phyloP scores from a whole-genome alignment of 2,888 invertebrate species.

The Oscheius myriophilus region DNA sequence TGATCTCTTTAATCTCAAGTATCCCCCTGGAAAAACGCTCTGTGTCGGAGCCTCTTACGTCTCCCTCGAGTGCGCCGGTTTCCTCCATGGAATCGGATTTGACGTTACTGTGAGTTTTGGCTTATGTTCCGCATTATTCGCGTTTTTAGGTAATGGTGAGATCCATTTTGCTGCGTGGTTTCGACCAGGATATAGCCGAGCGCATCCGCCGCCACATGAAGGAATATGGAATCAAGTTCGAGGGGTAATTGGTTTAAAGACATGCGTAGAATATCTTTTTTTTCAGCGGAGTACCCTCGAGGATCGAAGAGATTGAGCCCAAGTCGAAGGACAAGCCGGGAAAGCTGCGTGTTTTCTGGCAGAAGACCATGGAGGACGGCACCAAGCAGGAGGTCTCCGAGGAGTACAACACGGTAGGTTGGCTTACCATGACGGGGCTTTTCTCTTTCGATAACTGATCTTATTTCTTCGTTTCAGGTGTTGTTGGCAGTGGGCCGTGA shows the following conservation, averaged over 20 bases:
- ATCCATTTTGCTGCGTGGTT: slow-evolving; percentile 76
- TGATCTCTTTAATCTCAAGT: slow-evolving; percentile 75
- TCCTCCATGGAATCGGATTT: slow-evolving; percentile 74
- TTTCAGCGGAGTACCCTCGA: slow-evolving; percentile 57
- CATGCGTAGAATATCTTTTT: background rate
- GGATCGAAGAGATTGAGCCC: slow-evolving; percentile 59
- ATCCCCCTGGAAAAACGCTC: slow-evolving; percentile 75
- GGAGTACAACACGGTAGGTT: slow-evolving; percentile 75
- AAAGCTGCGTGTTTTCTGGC: slow-evolving; percentile 52
- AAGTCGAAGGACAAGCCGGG: slow-evolving; percentile 59
- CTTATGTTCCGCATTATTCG: background rate
- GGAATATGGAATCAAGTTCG: slow-evolving; percentile 74
- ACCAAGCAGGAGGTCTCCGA: slow-evolving; percentile 70
- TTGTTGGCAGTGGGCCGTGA: slow-evolving; percentile 77
- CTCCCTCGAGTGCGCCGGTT: slow-evolving; percentile 77
- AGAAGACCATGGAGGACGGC: slow-evolving; percentile 54
- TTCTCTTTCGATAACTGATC: slow-evolving; percentile 20
- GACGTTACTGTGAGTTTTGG: slow-evolving; percentile 68
- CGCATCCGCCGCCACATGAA: slow-evolving; percentile 75
- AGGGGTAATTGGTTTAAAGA: slow-evolving; percentile 31
- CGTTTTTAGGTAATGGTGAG: slow-evolving; percentile 73
- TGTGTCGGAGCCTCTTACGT: slow-evolving; percentile 77
- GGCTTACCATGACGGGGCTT: too few species aligned
- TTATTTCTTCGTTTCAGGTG: slow-evolving; percentile 71
- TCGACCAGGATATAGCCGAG: slow-evolving; percentile 77